phyloP scores from a whole-genome alignment of 2,888 invertebrate species.

The Tetropium fuscum region DNA sequence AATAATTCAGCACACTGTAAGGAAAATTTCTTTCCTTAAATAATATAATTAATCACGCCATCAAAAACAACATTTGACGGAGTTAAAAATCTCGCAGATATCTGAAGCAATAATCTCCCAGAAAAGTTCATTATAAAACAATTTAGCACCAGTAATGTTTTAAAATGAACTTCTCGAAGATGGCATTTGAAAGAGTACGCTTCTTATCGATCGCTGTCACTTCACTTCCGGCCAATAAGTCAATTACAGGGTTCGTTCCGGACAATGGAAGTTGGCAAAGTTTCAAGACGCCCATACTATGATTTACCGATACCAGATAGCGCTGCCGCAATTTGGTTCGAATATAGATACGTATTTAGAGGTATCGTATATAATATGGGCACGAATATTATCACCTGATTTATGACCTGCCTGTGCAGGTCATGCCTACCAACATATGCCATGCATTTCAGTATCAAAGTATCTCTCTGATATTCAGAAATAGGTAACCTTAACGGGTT shows the following conservation, averaged over 20 bases:
- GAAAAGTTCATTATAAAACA: constrained; percentile 54
- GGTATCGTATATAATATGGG: constrained; percentile 56
- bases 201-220: constrained; percentile 60
- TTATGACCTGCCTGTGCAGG: constrained; percentile 45
- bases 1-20: constrained; percentile 9
- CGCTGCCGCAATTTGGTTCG: constrained; percentile 58
- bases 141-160: constrained; percentile 45
- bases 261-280: constrained; percentile 65
- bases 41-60: constrained; percentile 37
- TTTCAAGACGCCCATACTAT: constrained; percentile 64
- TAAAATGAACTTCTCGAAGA: constrained; percentile 47
- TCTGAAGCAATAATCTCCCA: constrained; percentile 38
- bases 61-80: constrained; percentile 36
- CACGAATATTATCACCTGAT: constrained; percentile 52
- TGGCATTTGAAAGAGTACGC: constrained; percentile 54
- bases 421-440: too few species aligned
- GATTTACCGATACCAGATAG: constrained; percentile 63
- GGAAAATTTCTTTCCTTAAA: constrained; percentile 12
- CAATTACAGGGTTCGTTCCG: constrained; percentile 63
- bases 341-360: constrained; percentile 61
- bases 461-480: too few species aligned
- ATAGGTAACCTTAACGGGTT: too few species aligned
- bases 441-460: too few species aligned
- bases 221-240: constrained; percentile 66
- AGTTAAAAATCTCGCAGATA: constrained; percentile 33